Evolutionary conservation across 2,113 vertebrate species (phyloP), one percentile per base, ranked within the genome.

Genomic region (Thalassoma bifasciatum): DNA sequence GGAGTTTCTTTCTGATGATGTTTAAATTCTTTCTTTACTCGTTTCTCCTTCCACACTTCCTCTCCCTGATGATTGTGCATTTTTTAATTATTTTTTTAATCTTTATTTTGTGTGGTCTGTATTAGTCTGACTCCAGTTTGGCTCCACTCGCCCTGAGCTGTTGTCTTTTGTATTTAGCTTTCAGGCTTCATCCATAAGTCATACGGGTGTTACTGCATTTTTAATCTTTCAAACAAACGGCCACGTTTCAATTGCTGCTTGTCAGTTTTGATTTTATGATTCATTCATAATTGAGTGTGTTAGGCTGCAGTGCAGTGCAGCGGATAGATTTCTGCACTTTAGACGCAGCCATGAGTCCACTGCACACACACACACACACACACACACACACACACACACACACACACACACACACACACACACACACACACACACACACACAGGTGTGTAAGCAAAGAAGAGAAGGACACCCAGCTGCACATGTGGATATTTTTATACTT

Each of bases 231-330:
- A 89, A 89, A 91, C 85, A 84, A 85, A 91, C 66, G 63, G 52
- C 85, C 80, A 83, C 75, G 63, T 88, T 94, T 92, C 88, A 90
- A 89, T 92, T 89, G 90, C 89, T 65, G 57, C 89, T 68, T 91
- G 93, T 90, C 92, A 90, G 88, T 85, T 93, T 91, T 90, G 85
- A 87, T 94, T 91, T 84, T 88, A 86, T 83, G 79, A 88, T 82
- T 92, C 89, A 92, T 93, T 81, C 72, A 91, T 93, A 87, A 91
- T 92, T 92, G 85, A 93, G 34, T 19, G 62, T 77, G 89, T 85
- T 82, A 70, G 82, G 80, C 76, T 86, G 71, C 77, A 76, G 77
- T 68, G 77, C 74, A 74, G 67, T 46, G 75, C 62, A 52, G 62
- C 37, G 78, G 82, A 68, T 84, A 69, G 81, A 86, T 88, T 78